Percentiles rank a stretch among this genome's conserved stretches.
Evolutionary conservation across 2,797 vertebrate genomes (phyloP).

Genomic region (Nasua narica): DNA sequence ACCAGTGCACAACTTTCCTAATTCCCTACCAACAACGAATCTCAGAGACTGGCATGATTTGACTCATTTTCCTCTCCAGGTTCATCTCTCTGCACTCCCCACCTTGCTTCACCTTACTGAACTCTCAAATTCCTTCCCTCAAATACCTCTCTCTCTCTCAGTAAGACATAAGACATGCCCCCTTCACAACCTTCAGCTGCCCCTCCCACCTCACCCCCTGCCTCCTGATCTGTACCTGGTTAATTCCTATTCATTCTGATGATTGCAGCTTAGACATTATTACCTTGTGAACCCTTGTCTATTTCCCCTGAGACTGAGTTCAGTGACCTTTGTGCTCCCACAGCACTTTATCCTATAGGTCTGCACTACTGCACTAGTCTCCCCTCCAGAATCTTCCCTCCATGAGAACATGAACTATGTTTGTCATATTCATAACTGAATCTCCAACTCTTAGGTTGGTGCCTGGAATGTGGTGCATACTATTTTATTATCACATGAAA

Average conservation of each 20-base stretch:
- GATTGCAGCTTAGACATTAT: neutral
- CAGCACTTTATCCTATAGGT: neutral
- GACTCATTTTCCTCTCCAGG: neutral
- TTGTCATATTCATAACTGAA: neutral
- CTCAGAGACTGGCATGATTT: too few relatives aligned
- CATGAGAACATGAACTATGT: neutral
- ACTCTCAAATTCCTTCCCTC: neutral
- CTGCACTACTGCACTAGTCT: neutral
- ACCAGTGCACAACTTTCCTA: neutral
- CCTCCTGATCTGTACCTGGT: neutral
- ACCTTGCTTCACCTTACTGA: accelerated
- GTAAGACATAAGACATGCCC: neutral
- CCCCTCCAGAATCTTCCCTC: neutral
- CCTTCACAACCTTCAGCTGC: neutral
- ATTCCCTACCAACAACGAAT: neutral
- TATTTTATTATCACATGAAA: neutral
- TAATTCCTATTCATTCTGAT: neutral
- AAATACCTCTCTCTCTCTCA: neutral
- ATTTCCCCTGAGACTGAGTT: neutral
- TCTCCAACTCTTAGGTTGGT: neutral
- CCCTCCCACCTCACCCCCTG: too few relatives aligned
- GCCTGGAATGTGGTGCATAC: neutral
- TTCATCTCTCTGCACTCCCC: neutral
- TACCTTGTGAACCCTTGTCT: neutral
- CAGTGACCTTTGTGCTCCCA: neutral